Percentiles rank a stretch among this genome's conserved stretches.
Conservation (phyloP, 2,797 vertebrate genomes). For the Acrocephalus scirpaceus region DNA sequence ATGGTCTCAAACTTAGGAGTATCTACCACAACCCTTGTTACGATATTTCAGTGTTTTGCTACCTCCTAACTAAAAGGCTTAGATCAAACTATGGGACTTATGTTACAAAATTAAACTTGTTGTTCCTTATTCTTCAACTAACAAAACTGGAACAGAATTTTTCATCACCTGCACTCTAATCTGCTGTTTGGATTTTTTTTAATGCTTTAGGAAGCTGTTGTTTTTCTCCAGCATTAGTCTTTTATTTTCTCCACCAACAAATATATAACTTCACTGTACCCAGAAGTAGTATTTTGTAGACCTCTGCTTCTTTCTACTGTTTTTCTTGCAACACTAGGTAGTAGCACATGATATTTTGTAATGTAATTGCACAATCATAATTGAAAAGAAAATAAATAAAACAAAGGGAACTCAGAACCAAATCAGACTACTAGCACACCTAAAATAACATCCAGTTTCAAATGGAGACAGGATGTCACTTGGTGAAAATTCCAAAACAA, state of each 20-base stretch:
- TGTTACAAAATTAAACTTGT: neutral
- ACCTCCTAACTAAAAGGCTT: neutral
- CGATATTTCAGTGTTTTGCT: neutral
- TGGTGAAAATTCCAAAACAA: neutral
- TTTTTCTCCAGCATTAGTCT: neutral
- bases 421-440: neutral
- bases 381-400: neutral
- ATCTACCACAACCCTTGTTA: neutral
- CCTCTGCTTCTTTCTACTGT: neutral
- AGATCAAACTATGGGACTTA: rapidly evolving
- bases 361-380: neutral
- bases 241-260: neutral
- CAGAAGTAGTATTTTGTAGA: neutral
- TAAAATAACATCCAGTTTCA: neutral
- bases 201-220: neutral
- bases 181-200: neutral
- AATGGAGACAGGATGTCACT: neutral
- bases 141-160: neutral
- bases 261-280: neutral
- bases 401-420: neutral
- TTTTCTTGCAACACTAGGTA: neutral
- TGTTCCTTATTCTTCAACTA: neutral
- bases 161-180: neutral
- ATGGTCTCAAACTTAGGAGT: neutral
- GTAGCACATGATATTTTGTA: neutral